Conservation (phyloP, 1,140 invertebrate genomes). For the Cheumatopsyche charites region DNA sequence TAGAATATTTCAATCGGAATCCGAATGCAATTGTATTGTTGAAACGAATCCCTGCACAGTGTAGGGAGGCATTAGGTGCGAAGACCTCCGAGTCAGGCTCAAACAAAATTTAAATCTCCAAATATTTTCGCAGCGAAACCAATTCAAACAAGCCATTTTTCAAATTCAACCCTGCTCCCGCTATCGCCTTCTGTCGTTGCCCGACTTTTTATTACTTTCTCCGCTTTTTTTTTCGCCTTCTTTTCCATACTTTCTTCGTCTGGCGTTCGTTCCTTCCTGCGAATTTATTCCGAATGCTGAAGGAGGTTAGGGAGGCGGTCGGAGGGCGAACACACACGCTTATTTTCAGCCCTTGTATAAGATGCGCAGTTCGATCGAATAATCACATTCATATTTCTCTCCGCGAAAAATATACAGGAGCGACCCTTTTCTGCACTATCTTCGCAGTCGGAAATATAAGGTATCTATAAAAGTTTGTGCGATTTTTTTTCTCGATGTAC, state of each 20-base stretch:
- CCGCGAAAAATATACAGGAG: constrained; percentile 23
- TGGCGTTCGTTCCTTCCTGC: constrained; percentile 19
- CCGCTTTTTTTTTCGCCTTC: constrained; percentile 35
- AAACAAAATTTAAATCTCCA: constrained; percentile 45
- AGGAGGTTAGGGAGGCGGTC: constrained; percentile 13
- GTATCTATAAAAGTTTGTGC: too few relatives aligned
- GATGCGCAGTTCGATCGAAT: constrained; percentile 35
- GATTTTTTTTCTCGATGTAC: too few relatives aligned
- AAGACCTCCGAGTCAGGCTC: constrained; percentile 11
- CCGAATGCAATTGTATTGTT: too few relatives aligned
- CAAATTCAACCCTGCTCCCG: constrained; percentile 42
- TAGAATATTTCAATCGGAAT: background rate
- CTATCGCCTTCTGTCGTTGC: constrained; percentile 42
- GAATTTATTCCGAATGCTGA: constrained; percentile 42
- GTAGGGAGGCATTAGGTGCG: background rate
- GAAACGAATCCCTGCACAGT: too few relatives aligned
- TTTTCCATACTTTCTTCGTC: constrained; percentile 41
- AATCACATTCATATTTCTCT: constrained; percentile 39
- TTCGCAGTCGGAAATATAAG: background rate
- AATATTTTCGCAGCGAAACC: constrained; percentile 46
- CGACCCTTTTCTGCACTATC: background rate
- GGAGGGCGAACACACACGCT: constrained; percentile 19
- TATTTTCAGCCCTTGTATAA: constrained; percentile 32
- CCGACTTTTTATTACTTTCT: constrained; percentile 46
- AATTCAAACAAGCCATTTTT: constrained; percentile 48